Evolutionary conservation across 2,888 invertebrate species (phyloP).

Genomic region (Lasioglossum villosulum): DNA sequence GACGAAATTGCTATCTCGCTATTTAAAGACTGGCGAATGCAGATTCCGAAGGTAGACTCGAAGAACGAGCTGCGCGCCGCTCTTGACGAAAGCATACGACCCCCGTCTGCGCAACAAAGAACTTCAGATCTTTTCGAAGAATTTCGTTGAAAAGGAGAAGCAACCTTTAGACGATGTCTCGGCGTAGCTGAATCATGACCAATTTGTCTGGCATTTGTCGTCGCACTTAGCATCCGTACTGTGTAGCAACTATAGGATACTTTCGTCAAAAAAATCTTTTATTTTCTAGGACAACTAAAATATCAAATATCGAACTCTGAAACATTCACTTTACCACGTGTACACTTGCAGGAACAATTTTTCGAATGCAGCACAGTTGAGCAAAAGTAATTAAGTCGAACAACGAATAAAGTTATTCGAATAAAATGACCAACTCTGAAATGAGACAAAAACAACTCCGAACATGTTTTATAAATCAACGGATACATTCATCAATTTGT

Average conservation of each 20-base stretch:
- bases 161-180: slow-evolving; percentile 38
- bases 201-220: not conserved
- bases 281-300: not conserved
- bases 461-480: too few relatives aligned
- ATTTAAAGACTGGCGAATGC: slow-evolving; percentile 31
- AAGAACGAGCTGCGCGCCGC: slow-evolving; percentile 50
- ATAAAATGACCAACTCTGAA: too few relatives aligned
- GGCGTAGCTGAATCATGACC: not conserved
- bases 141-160: slow-evolving; percentile 43
- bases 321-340: not conserved
- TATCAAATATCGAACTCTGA: not conserved
- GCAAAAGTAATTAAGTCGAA: too few relatives aligned
- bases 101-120: slow-evolving; percentile 29
- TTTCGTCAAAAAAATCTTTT: not conserved
- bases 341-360: not conserved
- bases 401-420: too few relatives aligned
- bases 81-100: slow-evolving; percentile 50
- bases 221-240: not conserved
- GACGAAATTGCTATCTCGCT: slow-evolving; percentile 48
- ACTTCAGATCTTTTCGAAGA: slow-evolving; percentile 38
- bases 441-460: not conserved
- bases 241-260: not conserved
- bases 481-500: too few relatives aligned
- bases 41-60: slow-evolving; percentile 40
- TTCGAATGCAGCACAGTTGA: not conserved